These are phyloP conservation scores for Trochalopteron elliotii DNA, from an alignment of 2,113 vertebrate genomes.

Conservation along the genomic window DNA sequence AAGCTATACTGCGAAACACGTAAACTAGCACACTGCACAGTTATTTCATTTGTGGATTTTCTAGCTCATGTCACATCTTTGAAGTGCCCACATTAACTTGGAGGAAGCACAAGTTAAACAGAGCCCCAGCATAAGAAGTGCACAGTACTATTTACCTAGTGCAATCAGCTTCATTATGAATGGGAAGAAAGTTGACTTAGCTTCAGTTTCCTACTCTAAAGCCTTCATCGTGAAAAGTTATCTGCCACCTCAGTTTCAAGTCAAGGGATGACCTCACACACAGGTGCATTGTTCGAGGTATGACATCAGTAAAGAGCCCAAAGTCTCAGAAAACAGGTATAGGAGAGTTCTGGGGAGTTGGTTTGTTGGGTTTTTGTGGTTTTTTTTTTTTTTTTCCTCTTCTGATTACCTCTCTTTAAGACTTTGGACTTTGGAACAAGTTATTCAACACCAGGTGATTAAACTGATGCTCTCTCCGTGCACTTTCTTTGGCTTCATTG, in stretches of 20 bases:
- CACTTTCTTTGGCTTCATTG: neutral
- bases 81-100: neutral
- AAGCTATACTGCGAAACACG: neutral
- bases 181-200: neutral
- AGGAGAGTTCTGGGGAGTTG: neutral
- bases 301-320: neutral
- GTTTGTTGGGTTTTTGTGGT: fast-evolving
- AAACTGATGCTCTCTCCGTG: neutral
- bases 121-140: neutral
- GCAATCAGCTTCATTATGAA: neutral
- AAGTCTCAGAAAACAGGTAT: neutral
- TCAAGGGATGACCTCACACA: neutral
- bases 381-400: no score
- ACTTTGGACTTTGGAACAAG: neutral
- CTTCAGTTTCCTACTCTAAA: neutral
- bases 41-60: neutral
- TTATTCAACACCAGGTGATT: neutral
- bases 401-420: neutral
- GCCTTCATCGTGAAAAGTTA: neutral
- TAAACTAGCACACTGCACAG: neutral
- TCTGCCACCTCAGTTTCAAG: neutral
- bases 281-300: neutral
- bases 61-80: neutral
- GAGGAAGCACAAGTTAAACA: neutral
- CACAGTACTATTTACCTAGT: neutral